Percentiles rank a stretch among this genome's conserved stretches.
Evolutionary conservation across 2,888 invertebrate species (phyloP).

Genomic region (Eupelmus urozonus): DNA sequence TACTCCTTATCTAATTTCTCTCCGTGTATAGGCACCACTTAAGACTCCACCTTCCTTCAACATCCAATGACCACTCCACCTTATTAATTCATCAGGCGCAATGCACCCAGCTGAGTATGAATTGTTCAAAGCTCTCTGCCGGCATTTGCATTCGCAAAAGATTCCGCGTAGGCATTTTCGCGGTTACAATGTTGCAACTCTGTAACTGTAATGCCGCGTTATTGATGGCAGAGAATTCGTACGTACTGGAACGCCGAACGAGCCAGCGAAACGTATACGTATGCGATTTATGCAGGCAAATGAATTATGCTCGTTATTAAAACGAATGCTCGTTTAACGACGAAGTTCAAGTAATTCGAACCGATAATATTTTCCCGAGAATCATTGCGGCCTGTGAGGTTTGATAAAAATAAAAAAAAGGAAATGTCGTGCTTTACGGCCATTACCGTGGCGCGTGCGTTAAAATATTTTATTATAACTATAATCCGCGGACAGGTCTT

Average conservation of each 20-base stretch:
- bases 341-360: constrained; percentile 14
- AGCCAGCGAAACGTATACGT: constrained; percentile 6
- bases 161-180: background rate
- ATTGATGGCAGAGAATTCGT: background rate
- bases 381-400: background rate
- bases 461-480: constrained; percentile 24
- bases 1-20: no score
- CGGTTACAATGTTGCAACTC: background rate
- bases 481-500: background rate
- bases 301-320: constrained; percentile 45
- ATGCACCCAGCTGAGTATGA: no score
- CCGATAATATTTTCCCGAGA: constrained; percentile 26
- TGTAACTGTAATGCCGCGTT: background rate
- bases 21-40: no score
- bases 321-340: constrained; percentile 31
- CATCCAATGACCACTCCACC: no score
- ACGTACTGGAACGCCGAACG: background rate
- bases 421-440: constrained; percentile 19
- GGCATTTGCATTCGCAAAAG: background rate
- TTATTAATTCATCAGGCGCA: no score
- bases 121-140: no score
- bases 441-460: background rate
- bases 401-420: constrained; percentile 13
- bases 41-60: no score
- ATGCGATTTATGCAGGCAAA: constrained; percentile 18